A percentile compares a stretch with the other conserved stretches of the same genome.
phyloP scores from a whole-genome alignment of 2,888 invertebrate genomes.

The Didymodactylos carnosus region DNA sequence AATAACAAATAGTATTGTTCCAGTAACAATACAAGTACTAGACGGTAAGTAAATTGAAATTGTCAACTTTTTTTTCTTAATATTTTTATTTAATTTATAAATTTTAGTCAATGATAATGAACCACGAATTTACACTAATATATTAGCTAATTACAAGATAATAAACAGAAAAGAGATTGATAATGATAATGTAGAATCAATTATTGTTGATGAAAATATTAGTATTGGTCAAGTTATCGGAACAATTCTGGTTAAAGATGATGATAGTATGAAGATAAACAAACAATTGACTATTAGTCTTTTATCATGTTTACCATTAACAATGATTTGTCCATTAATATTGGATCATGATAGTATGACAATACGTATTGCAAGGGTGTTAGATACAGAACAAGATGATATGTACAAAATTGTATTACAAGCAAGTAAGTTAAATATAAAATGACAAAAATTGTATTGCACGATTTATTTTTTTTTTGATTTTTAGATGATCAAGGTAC shows the following conservation, averaged over 20 bases:
- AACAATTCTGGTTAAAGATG: not conserved
- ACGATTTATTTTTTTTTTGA: too few relatives aligned
- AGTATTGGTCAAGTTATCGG: not conserved
- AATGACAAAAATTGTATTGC: not conserved
- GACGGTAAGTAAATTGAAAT: too few relatives aligned
- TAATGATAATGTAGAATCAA: not conserved
- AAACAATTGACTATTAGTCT: not conserved
- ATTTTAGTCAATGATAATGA: not conserved
- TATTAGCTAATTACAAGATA: not conserved
- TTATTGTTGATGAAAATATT: not conserved
- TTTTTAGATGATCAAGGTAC: not conserved
- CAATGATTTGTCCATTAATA: not conserved
- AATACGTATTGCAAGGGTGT: not conserved
- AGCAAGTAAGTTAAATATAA: not conserved
- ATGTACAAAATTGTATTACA: not conserved
- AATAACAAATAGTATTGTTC: not conserved
- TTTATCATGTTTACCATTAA: not conserved
- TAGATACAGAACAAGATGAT: not conserved
- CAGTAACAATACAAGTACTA: not conserved
- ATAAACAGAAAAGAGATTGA: not conserved
- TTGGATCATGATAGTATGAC: not conserved
- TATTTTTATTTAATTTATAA: too few relatives aligned
- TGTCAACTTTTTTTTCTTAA: too few relatives aligned
- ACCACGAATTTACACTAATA: not conserved
- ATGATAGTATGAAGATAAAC: not conserved